Evolutionary conservation across 2,888 invertebrate species (phyloP).

Genomic region (Homarus gammarus): DNA sequence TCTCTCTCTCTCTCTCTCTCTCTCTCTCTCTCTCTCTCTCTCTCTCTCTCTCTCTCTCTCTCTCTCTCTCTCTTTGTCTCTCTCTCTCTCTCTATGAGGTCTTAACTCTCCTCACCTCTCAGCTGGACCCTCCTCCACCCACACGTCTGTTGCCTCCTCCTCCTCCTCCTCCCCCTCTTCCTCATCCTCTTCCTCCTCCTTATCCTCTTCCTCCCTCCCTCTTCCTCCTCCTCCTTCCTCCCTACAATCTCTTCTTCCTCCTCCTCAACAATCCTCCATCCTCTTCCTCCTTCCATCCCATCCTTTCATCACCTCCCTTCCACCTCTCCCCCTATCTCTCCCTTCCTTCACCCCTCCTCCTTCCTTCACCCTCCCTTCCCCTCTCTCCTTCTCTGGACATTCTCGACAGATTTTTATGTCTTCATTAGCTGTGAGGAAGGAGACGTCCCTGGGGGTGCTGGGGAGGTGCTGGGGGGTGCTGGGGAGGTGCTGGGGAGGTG

Average conservation of each 20-base stretch:
- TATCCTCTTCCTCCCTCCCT: background rate
- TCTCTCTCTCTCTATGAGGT: background rate
- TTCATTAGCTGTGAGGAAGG: background rate
- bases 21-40: background rate
- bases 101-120: background rate
- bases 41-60: background rate
- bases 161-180: background rate
- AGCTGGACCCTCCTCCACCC: too few species aligned
- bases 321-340: too few species aligned
- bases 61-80: too few species aligned
- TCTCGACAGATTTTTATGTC: conserved; percentile 1
- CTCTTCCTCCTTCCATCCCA: too few species aligned
- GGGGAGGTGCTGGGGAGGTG: too few species aligned
- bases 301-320: too few species aligned
- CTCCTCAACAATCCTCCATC: too few species aligned
- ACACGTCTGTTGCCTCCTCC: too few species aligned
- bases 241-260: too few species aligned
- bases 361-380: background rate
- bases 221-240: background rate
- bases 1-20: too few species aligned
- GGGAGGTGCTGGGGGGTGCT: too few species aligned
- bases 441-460: too few species aligned
- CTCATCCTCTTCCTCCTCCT: background rate
- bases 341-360: background rate
- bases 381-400: background rate